These are phyloP conservation scores for Garrulus glandarius DNA, from an alignment of 2,797 vertebrate genomes.

Conservation along the genomic window DNA sequence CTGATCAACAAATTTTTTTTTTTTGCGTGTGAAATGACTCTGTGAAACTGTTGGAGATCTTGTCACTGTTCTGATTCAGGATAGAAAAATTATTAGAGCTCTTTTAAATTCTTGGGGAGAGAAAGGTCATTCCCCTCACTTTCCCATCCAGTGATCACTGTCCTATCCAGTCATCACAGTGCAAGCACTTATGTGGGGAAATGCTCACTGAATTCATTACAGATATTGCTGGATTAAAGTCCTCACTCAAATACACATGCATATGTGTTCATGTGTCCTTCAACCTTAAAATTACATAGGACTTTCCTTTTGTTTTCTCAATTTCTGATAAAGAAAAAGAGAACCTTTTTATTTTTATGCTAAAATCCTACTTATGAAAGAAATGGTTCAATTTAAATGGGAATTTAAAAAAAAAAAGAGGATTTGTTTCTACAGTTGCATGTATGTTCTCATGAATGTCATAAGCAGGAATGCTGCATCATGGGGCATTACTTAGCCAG, in stretches of 20 bases:
- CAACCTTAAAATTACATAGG: neutral
- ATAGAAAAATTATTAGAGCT: neutral
- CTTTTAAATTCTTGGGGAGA: neutral
- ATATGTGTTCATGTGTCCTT: neutral
- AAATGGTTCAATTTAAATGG: neutral
- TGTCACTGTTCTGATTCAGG: neutral
- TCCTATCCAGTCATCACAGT: neutral
- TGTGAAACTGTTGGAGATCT: neutral
- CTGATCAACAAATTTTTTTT: neutral
- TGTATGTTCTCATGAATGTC: neutral
- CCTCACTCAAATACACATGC: neutral
- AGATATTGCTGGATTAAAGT: neutral
- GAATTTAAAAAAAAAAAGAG: neutral
- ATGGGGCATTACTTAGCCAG: neutral
- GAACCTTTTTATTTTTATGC: neutral
- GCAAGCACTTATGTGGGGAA: neutral
- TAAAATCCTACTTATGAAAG: neutral
- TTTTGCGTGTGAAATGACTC: neutral
- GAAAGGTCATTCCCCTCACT: neutral
- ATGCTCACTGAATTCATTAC: neutral
- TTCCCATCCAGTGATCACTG: neutral
- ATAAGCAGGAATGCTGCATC: neutral
- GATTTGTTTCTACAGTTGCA: neutral
- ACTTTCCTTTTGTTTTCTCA: neutral
- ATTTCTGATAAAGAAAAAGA: neutral